Conservation (phyloP, 2,888 invertebrate species). For the Caradrina kadenii region DNA sequence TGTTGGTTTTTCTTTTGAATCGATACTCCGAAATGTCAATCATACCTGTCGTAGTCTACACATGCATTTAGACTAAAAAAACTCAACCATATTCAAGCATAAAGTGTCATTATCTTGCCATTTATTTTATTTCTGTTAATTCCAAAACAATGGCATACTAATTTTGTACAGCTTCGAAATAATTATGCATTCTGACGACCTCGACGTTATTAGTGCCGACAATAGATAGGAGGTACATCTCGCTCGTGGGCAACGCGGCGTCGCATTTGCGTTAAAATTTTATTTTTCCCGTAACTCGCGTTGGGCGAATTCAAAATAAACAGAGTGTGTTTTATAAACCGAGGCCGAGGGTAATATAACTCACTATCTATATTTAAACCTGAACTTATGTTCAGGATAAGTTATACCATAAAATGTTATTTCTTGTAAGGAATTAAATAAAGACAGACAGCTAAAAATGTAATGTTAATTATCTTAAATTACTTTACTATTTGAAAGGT, state of each 20-base stretch:
- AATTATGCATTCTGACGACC: slow-evolving; percentile 70
- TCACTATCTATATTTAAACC: slow-evolving; percentile 67
- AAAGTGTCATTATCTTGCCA: slow-evolving; percentile 26
- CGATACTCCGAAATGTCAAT: slow-evolving; percentile 16
- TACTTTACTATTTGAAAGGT: neutral
- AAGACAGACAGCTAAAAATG: neutral
- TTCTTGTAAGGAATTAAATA: neutral
- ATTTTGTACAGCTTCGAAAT: slow-evolving; percentile 67
- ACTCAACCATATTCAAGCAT: slow-evolving; percentile 11
- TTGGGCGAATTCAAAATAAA: slow-evolving; percentile 83
- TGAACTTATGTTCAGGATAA: slow-evolving; percentile 50
- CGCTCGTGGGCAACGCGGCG: slow-evolving; percentile 27
- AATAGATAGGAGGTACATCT: slow-evolving; percentile 55
- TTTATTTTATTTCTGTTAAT: slow-evolving; percentile 60
- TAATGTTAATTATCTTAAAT: too few species aligned
- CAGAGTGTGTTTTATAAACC: slow-evolving; percentile 80
- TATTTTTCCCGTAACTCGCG: slow-evolving; percentile 78
- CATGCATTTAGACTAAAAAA: slow-evolving; percentile 15
- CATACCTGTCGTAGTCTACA: slow-evolving; percentile 7
- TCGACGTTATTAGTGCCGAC: slow-evolving; percentile 65
- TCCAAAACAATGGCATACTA: slow-evolving; percentile 71
- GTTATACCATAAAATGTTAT: slow-evolving; percentile 24
- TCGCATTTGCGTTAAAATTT: slow-evolving; percentile 67
- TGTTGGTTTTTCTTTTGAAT: slow-evolving; percentile 55
- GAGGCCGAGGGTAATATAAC: slow-evolving; percentile 79